phyloP scores from a whole-genome alignment of 2,888 invertebrate genomes.

The Synergus itoensis region DNA sequence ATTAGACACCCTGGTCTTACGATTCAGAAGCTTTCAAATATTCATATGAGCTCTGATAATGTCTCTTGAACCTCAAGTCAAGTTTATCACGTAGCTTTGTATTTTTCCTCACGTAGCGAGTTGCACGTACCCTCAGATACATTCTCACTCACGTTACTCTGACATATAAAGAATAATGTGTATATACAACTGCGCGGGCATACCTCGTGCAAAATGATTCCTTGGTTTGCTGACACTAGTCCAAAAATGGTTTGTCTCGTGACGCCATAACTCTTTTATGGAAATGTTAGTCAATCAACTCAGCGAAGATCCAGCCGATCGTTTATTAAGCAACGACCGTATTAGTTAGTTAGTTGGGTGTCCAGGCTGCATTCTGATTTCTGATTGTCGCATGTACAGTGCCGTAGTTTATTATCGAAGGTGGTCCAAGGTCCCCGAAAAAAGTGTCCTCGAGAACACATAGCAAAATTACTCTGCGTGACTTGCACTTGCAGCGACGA shows the following conservation, averaged over 20 bases:
- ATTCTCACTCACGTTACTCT: not conserved
- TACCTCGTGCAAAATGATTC: slow-evolving; percentile 52
- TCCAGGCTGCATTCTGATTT: slow-evolving; percentile 34
- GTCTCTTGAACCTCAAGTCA: not conserved
- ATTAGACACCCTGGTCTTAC: not conserved
- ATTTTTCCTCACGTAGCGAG: slow-evolving; percentile 33
- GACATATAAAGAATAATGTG: slow-evolving; percentile 14
- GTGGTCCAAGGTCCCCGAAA: slow-evolving; percentile 39
- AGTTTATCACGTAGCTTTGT: slow-evolving; percentile 17
- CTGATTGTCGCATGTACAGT: slow-evolving; percentile 13
- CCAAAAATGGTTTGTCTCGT: slow-evolving; percentile 70
- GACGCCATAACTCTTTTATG: slow-evolving; percentile 63
- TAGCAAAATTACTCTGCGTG: slow-evolving; percentile 23
- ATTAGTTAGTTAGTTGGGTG: slow-evolving; percentile 50
- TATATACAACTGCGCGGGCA: slow-evolving; percentile 47
- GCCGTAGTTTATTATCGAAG: slow-evolving; percentile 18
- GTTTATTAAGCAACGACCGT: slow-evolving; percentile 67
- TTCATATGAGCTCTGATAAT: not conserved
- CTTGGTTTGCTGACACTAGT: slow-evolving; percentile 58
- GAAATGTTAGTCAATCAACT: slow-evolving; percentile 51
- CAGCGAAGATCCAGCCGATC: slow-evolving; percentile 60
- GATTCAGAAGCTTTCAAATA: not conserved
- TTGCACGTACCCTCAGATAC: slow-evolving; percentile 25
- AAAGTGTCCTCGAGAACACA: slow-evolving; percentile 21
- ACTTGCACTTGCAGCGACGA: slow-evolving; percentile 21